A percentile compares a stretch with the other conserved stretches of the same genome.
phyloP scores from a whole-genome alignment of 35 echinoderm and acorn worm genomes.

The Apostichopus japonicus region DNA sequence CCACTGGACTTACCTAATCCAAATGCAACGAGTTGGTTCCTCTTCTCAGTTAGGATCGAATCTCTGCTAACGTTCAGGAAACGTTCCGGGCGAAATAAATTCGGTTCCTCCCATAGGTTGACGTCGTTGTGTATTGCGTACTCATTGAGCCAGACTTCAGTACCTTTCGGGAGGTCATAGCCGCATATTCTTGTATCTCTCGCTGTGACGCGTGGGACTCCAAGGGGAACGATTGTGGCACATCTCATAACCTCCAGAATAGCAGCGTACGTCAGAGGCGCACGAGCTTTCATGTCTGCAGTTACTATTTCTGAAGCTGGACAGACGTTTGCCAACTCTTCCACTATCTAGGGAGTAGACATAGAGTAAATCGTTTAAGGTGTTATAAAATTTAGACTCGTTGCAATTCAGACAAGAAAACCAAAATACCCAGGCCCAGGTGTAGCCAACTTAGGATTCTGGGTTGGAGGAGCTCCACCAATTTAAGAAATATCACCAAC shows the following conservation, averaged over 20 bases:
- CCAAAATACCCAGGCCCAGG: no score
- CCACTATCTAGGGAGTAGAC: not conserved
- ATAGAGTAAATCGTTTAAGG: no score
- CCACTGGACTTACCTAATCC: slow-evolving; percentile 64
- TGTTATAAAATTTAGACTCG: no score
- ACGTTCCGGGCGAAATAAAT: slow-evolving; percentile 56
- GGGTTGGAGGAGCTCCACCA: no score
- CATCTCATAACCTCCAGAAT: slow-evolving; percentile 70
- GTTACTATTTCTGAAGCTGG: not conserved
- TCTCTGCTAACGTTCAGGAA: slow-evolving; percentile 60
- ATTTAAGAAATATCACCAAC: no score
- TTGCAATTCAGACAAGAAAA: no score
- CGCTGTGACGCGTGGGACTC: slow-evolving; percentile 71
- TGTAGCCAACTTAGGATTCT: no score
- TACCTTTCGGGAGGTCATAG: slow-evolving; percentile 78
- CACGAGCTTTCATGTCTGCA: not conserved
- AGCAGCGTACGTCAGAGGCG: slow-evolving; percentile 63
- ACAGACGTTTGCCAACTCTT: not conserved
- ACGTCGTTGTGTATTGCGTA: slow-evolving; percentile 75
- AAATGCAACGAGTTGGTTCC: slow-evolving; percentile 58
- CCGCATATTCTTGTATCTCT: slow-evolving; percentile 58
- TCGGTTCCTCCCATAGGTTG: slow-evolving; percentile 65
- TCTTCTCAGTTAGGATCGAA: slow-evolving; percentile 33
- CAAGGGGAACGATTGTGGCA: slow-evolving; percentile 33
- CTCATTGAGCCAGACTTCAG: slow-evolving; percentile 68